Percentiles rank a stretch among this genome's conserved stretches.
phyloP scores from a whole-genome alignment of 2,113 vertebrate species.

The Corvus moneduloides region DNA sequence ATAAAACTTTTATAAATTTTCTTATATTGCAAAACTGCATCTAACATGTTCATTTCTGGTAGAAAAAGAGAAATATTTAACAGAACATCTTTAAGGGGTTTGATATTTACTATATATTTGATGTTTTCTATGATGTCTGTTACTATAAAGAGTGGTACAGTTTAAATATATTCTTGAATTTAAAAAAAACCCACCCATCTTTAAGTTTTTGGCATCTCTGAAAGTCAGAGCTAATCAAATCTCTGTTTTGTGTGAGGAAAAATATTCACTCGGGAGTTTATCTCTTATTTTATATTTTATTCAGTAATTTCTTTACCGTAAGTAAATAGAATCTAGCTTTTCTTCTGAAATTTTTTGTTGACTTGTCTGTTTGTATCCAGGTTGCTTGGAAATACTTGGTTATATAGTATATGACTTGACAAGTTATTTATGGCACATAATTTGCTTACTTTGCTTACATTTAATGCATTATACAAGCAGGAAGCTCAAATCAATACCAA shows the following conservation, averaged over 20 bases:
- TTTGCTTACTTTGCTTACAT: slow-evolving; percentile 11
- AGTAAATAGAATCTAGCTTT: background rate
- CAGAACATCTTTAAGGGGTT: fast-evolving
- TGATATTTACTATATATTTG: background rate
- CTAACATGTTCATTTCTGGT: background rate
- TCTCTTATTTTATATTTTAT: background rate
- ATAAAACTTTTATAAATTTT: background rate
- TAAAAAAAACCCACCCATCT: fast-evolving
- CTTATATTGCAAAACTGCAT: background rate
- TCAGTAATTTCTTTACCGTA: background rate
- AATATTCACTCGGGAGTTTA: background rate
- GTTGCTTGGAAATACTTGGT: background rate
- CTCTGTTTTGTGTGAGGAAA: background rate
- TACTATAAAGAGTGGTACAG: background rate
- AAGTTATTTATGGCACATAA: slow-evolving; percentile 25
- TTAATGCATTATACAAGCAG: slow-evolving; percentile 7
- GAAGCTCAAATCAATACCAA: slow-evolving; percentile 34
- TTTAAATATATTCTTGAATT: background rate
- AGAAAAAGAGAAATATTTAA: background rate
- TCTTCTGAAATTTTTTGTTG: background rate
- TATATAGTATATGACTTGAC: background rate
- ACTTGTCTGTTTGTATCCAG: background rate
- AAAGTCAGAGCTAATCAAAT: background rate
- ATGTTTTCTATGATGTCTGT: background rate
- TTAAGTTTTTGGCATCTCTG: background rate